Base-by-base conservation (phyloP, 2,113 vertebrate species). In the Sciurus niger region DNA sequence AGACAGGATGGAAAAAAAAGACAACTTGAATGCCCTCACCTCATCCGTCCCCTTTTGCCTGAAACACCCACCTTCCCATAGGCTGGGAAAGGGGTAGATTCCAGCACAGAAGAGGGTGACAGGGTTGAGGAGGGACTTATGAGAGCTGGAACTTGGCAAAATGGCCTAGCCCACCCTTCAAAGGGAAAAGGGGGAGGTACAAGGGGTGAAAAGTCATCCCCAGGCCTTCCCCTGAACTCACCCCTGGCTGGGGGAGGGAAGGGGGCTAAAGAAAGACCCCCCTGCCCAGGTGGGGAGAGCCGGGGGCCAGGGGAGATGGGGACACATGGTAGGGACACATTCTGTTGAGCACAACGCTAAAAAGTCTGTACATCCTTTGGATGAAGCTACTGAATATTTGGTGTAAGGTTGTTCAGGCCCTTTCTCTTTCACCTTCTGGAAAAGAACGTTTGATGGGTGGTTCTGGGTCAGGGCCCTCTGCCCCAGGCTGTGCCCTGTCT, bases 351-450 rank as follows among this genome's bases (percentile, higher is more conserved):
- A 48, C 92, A 96, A 97, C 58, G 80, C 97, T 97, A 97, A 97
- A 97, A 98, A 97, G 95, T 98, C 96, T 98, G 97, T 98, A 98
- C 97, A 98, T 97, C 98, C 97, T 98, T 98, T 98, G 98, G 98
- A 97, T 98, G 98, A 98, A 98, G 98, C 98, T 98, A 97, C 96
- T 97, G 98, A 96, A 96, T 98, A 97, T 98, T 98, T 98, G 98
- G 98, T 98, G 98, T 98, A 96, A 98, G 94, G 97, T 98, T 98
- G 96, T 97, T 97, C 79, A 60, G 94, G 98, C 96, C 96, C 87
- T 96, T 97, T 95, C 90, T 89, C 93, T 96, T 96, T 96, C 74
- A 96, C 92, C 92, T 97, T 98, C 90, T 79, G 77, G 95, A 98
- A 96, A 97, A 97, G 97, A 95, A 92, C 92, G 63, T 95, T 96